These are phyloP conservation scores for Eurystomus gularis DNA, from an alignment of 2,113 vertebrate genomes.

Conservation along the genomic window DNA sequence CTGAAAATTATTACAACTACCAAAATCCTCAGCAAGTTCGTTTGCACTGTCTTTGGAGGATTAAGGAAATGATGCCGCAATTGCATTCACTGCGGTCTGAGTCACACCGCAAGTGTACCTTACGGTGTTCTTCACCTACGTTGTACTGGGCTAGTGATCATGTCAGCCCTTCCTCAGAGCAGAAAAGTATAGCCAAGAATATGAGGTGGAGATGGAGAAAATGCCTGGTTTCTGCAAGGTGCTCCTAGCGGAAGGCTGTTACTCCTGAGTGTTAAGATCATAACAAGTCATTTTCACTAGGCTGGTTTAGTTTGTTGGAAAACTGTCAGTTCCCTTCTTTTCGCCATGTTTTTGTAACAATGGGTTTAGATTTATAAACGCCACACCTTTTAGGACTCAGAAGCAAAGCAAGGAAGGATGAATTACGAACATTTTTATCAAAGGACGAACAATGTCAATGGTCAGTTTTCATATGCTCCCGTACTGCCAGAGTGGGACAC, in stretches of 20 bases:
- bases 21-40: fast-evolving
- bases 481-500: neutral
- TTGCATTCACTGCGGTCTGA: neutral
- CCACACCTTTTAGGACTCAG: neutral
- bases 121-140: fast-evolving
- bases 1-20: neutral
- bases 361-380: neutral
- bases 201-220: neutral
- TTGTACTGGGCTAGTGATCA: neutral
- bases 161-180: neutral
- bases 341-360: neutral
- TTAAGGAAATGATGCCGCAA: neutral
- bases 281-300: neutral
- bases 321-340: neutral
- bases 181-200: neutral
- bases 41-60: neutral
- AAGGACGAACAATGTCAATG: neutral
- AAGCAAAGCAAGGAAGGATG: neutral
- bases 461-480: neutral
- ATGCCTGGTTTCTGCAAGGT: neutral
- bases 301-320: neutral
- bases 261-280: neutral
- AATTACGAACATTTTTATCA: neutral
- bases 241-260: neutral
- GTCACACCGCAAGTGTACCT: neutral